These are phyloP conservation scores for Oreochromis spilurus DNA, from an alignment of 2,113 vertebrate species.

Conservation along the genomic window DNA sequence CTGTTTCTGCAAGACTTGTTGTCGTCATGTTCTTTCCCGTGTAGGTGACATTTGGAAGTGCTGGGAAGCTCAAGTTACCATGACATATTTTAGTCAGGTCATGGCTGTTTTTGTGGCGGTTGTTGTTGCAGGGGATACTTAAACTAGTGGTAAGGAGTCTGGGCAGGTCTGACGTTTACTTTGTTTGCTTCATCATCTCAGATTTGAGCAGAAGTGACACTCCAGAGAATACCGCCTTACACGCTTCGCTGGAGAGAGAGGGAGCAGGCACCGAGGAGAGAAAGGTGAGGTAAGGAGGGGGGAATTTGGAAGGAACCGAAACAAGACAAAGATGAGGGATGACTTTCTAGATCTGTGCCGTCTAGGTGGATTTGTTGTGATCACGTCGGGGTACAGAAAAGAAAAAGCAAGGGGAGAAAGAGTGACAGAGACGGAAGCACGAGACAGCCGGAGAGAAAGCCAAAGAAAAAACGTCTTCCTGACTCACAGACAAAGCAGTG, in stretches of 20 bases:
- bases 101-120: conserved; percentile 28
- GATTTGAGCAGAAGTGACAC: conserved; percentile 43
- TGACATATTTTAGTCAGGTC: conserved; percentile 26
- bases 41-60: conserved; percentile 18
- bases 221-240: conserved; percentile 17
- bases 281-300: neutral
- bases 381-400: neutral
- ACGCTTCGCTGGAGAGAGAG: conserved; percentile 7
- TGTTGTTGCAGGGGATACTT: conserved; percentile 21
- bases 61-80: conserved; percentile 1
- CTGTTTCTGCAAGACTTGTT: neutral
- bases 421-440: neutral
- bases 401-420: neutral
- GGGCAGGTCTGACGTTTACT: conserved; percentile 45
- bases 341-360: conserved; percentile 6
- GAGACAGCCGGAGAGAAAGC: neutral
- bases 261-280: neutral
- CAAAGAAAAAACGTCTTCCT: conserved; percentile 6
- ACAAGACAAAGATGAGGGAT: conserved; percentile 9
- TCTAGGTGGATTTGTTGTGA: neutral
- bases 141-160: conserved; percentile 32
- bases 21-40: neutral
- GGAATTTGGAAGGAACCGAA: neutral
- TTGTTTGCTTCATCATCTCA: conserved; percentile 46
- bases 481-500: neutral